Conservation (phyloP, 2,113 vertebrate genomes). For the Platysternon megacephalum region DNA sequence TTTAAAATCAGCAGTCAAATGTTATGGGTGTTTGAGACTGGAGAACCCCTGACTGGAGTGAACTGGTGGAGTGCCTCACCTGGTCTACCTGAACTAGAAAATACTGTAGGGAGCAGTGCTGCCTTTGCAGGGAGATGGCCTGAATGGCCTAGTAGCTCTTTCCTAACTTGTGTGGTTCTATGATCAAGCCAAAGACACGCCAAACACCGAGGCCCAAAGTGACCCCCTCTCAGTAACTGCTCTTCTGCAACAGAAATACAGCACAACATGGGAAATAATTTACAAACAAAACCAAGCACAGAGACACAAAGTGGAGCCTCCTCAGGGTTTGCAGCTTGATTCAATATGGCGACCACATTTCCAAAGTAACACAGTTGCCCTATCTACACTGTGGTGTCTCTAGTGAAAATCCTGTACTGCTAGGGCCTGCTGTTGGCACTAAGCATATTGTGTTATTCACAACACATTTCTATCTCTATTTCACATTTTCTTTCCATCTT, state of each 20-base stretch:
- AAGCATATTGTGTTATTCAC: background rate
- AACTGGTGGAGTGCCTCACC: fast-evolving
- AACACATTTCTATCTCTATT: background rate
- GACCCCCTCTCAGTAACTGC: background rate
- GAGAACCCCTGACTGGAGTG: fast-evolving
- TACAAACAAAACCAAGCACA: fast-evolving
- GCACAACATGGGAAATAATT: background rate
- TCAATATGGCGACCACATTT: fast-evolving
- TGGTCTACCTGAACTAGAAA: background rate
- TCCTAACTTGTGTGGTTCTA: background rate
- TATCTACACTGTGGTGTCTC: background rate
- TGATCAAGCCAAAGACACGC: background rate
- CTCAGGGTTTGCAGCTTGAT: background rate
- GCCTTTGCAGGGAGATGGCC: background rate
- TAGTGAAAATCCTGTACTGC: background rate
- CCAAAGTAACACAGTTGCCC: background rate
- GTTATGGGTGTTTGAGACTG: background rate
- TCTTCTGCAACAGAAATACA: background rate
- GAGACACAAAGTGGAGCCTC: background rate
- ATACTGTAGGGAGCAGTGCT: background rate
- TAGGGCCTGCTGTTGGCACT: background rate
- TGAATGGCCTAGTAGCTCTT: background rate
- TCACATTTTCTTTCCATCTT: fast-evolving
- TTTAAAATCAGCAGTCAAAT: background rate
- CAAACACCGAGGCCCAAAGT: background rate